Evolutionary conservation across 2,888 invertebrate genomes (phyloP).

Genomic region (Orthosia gothica): DNA sequence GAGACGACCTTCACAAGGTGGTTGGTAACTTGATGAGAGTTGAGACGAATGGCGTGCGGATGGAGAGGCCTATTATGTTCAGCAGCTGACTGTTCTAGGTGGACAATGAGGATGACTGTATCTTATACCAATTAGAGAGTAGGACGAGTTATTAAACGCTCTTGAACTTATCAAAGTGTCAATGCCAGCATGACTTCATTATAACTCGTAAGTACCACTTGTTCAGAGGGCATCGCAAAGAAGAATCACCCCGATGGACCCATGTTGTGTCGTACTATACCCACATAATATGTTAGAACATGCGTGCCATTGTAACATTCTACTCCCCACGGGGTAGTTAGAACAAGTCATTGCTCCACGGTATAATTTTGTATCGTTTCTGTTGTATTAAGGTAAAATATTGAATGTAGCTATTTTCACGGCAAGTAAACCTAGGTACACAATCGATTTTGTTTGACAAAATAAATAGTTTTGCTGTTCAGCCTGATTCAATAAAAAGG

Average conservation of each 20-base stretch:
- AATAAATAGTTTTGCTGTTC: not conserved
- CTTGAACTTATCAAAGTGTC: too few species aligned
- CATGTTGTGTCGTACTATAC: slow-evolving; percentile 23
- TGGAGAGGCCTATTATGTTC: too few species aligned
- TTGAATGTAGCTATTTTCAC: not conserved
- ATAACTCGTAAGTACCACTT: too few species aligned
- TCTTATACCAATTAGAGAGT: too few species aligned
- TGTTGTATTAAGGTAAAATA: not conserved
- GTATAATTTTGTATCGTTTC: slow-evolving; percentile 35
- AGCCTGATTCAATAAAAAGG: not conserved
- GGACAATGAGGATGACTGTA: too few species aligned
- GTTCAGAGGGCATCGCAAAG: too few species aligned
- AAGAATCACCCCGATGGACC: slow-evolving; percentile 6
- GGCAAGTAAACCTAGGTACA: not conserved
- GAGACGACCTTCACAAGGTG: too few species aligned
- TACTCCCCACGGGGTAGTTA: slow-evolving; percentile 42
- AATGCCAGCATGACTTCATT: too few species aligned
- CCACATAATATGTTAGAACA: slow-evolving; percentile 20
- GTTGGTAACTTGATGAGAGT: too few species aligned
- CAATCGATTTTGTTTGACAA: slow-evolving; percentile 10
- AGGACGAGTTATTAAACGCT: too few species aligned
- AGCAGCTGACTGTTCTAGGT: too few species aligned
- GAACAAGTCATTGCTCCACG: slow-evolving; percentile 50
- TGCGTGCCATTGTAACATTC: slow-evolving; percentile 16
- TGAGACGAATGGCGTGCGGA: too few species aligned